Percentiles rank a stretch among this genome's conserved stretches.
Conservation (phyloP, 2,888 invertebrate species). For the Trimorus sp. region DNA sequence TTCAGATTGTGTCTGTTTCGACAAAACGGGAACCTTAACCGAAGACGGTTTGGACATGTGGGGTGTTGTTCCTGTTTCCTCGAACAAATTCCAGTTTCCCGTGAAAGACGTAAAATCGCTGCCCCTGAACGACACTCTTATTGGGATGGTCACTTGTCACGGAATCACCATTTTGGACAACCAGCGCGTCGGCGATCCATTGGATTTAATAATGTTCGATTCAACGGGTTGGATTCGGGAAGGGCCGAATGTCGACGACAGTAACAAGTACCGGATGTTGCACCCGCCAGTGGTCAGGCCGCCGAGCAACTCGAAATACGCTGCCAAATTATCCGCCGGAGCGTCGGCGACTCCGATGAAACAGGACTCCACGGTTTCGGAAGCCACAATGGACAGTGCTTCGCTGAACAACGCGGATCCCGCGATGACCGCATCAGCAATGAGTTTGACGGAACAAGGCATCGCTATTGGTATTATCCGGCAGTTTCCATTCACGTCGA, state of each 20-base stretch:
- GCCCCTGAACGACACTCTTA: constrained; percentile 84
- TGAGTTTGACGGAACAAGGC: constrained; percentile 74
- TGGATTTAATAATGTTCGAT: constrained; percentile 98
- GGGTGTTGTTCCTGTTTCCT: constrained; percentile 90
- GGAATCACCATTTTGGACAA: constrained; percentile 95
- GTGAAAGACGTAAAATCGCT: constrained; percentile 82
- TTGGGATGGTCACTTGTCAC: constrained; percentile 96
- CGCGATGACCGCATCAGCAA: constrained; percentile 70
- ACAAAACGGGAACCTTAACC: constrained; percentile 98
- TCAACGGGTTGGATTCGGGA: constrained; percentile 95
- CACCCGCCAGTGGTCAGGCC: constrained; percentile 93
- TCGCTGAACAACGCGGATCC: constrained; percentile 74
- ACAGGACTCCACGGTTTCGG: constrained; percentile 75
- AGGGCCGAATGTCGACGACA: constrained; percentile 92
- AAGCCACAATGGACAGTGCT: constrained; percentile 72
- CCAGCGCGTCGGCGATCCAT: constrained; percentile 94
- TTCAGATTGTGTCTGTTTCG: constrained; percentile 91
- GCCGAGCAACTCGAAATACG: constrained; percentile 72
- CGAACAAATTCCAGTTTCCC: constrained; percentile 81
- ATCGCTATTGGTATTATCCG: constrained; percentile 91
- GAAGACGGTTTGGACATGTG: constrained; percentile 98
- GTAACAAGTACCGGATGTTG: constrained; percentile 92
- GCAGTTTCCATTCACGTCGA: constrained; percentile 94
- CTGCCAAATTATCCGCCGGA: constrained; percentile 68
- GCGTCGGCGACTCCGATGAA: constrained; percentile 66